A percentile compares a stretch with the other conserved stretches of the same genome.
These are phyloP conservation scores for Sphecodes monilicornis DNA, from an alignment of 2,888 invertebrate species.

Conservation along the genomic window DNA sequence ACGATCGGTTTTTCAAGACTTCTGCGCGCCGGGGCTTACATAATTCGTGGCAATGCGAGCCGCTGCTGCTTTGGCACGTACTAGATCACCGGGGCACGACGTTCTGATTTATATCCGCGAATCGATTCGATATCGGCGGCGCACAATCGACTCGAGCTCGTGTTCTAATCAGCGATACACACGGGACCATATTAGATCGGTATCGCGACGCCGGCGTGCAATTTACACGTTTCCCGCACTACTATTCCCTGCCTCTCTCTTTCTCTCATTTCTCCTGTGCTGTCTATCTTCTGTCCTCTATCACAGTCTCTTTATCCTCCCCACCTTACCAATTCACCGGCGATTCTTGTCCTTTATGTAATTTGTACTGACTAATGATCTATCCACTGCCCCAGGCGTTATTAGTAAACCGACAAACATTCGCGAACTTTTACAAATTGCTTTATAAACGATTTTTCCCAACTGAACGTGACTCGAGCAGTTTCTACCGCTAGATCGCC, in stretches of 20 bases:
- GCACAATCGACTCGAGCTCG: slow-evolving; percentile 33
- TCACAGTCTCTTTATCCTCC: not conserved
- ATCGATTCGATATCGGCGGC: slow-evolving; percentile 63
- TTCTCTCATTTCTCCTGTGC: slow-evolving; percentile 5
- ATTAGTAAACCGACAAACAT: not conserved
- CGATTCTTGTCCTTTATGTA: slow-evolving; percentile 59
- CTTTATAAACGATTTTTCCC: not conserved
- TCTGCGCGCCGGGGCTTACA: slow-evolving; percentile 22
- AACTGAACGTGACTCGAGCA: not conserved
- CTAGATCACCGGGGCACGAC: slow-evolving; percentile 50
- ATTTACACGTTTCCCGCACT: slow-evolving; percentile 65
- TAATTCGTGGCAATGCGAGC: slow-evolving; percentile 42
- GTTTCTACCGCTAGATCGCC: not conserved
- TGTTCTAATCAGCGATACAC: slow-evolving; percentile 47
- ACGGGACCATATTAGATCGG: slow-evolving; percentile 65
- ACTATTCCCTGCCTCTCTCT: slow-evolving; percentile 40
- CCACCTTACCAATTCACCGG: not conserved
- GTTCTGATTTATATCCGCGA: slow-evolving; percentile 77
- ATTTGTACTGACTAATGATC: slow-evolving; percentile 44
- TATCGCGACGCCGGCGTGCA: slow-evolving; percentile 66
- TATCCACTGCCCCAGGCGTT: not conserved
- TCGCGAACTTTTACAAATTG: not conserved
- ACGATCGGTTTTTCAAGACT: slow-evolving; percentile 33
- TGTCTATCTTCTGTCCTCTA: not conserved
- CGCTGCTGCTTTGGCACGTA: slow-evolving; percentile 46